Conservation (phyloP, 2,797 vertebrate species). For the Chiloscyllium punctatum region DNA sequence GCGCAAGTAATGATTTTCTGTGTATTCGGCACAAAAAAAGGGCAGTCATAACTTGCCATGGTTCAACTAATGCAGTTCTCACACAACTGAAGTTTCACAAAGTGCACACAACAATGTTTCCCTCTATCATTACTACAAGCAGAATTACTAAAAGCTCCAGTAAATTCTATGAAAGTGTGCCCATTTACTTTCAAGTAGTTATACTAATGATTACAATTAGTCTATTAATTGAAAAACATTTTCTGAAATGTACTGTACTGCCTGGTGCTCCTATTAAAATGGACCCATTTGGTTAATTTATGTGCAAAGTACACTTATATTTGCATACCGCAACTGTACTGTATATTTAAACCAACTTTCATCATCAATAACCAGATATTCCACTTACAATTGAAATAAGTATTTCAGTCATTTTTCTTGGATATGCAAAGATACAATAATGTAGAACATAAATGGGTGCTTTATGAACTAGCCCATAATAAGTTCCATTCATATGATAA, state of each 20-base stretch:
- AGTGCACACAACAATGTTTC: constrained; percentile 27
- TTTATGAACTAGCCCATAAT: neutral
- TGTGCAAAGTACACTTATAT: constrained; percentile 5
- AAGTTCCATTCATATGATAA: neutral
- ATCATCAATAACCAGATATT: neutral
- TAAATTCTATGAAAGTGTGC: constrained; percentile 21
- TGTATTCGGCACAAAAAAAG: constrained; percentile 26
- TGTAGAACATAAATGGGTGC: neutral
- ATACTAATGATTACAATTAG: constrained; percentile 33
- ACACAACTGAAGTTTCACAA: constrained; percentile 34
- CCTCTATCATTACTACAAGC: constrained; percentile 13
- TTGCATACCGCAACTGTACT: neutral
- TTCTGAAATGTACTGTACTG: constrained; percentile 28
- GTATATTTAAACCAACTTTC: constrained; percentile 9
- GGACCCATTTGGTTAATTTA: constrained; percentile 14
- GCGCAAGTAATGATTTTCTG: constrained; percentile 74
- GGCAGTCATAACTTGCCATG: constrained; percentile 31
- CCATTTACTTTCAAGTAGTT: constrained; percentile 34
- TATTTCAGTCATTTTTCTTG: neutral
- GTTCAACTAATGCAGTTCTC: constrained; percentile 31
- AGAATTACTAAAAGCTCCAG: constrained; percentile 25
- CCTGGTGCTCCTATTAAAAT: constrained; percentile 8
- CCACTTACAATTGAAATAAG: constrained; percentile 17
- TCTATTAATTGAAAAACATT: constrained; percentile 36
- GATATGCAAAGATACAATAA: neutral